phyloP scores from a whole-genome alignment of 2,797 vertebrate species.

The Nasua narica region DNA sequence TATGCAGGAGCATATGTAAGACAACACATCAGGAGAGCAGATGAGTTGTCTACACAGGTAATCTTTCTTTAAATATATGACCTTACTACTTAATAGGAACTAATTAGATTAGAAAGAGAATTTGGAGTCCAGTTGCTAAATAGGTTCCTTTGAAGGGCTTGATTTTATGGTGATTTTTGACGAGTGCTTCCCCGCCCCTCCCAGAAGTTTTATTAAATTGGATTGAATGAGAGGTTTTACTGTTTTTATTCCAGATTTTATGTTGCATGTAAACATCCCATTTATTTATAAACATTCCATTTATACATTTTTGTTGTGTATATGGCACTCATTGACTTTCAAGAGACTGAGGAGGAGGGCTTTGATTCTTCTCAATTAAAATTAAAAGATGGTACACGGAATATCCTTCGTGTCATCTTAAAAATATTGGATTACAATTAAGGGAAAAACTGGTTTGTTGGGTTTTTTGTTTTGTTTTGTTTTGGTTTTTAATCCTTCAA shows the following conservation, averaged over 20 bases:
- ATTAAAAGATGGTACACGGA: conserved; percentile 6
- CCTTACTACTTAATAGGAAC: neutral
- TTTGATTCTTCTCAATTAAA: conserved; percentile 27
- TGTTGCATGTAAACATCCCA: conserved; percentile 16
- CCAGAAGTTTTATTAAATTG: conserved; percentile 6
- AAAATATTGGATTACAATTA: conserved; percentile 59
- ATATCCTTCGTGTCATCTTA: conserved; percentile 58
- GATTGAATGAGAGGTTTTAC: conserved; percentile 40
- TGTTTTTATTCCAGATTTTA: conserved; percentile 50
- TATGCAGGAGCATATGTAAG: neutral
- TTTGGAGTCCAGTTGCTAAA: conserved; percentile 40
- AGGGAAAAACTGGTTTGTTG: conserved; percentile 46
- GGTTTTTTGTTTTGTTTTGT: neutral
- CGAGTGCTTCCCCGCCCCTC: neutral
- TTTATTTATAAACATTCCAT: conserved; percentile 8
- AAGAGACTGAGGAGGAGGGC: neutral
- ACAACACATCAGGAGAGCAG: neutral
- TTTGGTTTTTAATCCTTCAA: conserved; percentile 63
- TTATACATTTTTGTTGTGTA: conserved; percentile 29
- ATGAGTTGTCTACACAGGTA: neutral
- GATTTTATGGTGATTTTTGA: conserved; percentile 12
- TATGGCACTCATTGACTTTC: neutral
- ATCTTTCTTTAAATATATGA: neutral
- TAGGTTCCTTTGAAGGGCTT: conserved; percentile 48
- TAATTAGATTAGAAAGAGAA: conserved; percentile 49